These are phyloP conservation scores for Drosophila silvestris DNA, from an alignment of 2,888 invertebrate genomes.

Conservation along the genomic window DNA sequence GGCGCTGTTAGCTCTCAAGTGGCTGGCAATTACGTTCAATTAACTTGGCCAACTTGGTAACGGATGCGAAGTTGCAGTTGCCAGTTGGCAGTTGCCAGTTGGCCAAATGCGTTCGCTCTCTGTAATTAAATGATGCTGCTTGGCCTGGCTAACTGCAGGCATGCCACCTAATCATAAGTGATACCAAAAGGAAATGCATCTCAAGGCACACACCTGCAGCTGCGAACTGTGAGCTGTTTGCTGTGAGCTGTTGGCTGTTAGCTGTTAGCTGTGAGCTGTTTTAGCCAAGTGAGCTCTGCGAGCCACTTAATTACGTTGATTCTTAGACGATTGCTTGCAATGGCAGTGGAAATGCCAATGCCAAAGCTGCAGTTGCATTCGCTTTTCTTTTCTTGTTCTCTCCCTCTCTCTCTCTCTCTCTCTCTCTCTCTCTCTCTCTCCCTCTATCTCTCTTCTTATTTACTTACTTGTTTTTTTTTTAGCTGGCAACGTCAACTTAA, in stretches of 20 bases:
- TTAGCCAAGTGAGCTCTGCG: slow-evolving; percentile 22
- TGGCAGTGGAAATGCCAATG: slow-evolving; percentile 50
- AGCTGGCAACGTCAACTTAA: slow-evolving; percentile 62
- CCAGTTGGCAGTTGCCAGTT: slow-evolving; percentile 22
- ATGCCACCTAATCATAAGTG: slow-evolving; percentile 79
- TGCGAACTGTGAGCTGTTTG: slow-evolving; percentile 5
- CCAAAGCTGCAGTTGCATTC: slow-evolving; percentile 21
- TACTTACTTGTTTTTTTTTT: slow-evolving; percentile 3
- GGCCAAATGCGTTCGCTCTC: slow-evolving; percentile 65
- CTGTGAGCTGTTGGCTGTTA: slow-evolving; percentile 6
- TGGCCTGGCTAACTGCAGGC: slow-evolving; percentile 53
- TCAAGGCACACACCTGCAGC: slow-evolving; percentile 61
- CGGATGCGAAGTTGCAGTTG: slow-evolving; percentile 59
- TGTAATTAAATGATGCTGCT: slow-evolving; percentile 73
- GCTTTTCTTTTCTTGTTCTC: not conserved
- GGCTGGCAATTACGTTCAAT: slow-evolving; percentile 79
- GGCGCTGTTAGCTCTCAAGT: slow-evolving; percentile 72
- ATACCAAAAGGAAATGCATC: slow-evolving; percentile 77
- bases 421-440: not conserved
- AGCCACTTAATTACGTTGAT: slow-evolving; percentile 65
- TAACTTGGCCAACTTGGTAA: slow-evolving; percentile 78
- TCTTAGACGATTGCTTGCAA: slow-evolving; percentile 64
- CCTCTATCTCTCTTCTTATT: not conserved
- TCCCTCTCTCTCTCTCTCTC: not conserved
- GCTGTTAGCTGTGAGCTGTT: slow-evolving; percentile 8